phyloP scores from a whole-genome alignment of 2,888 invertebrate species.

The Leuctra nigra region DNA sequence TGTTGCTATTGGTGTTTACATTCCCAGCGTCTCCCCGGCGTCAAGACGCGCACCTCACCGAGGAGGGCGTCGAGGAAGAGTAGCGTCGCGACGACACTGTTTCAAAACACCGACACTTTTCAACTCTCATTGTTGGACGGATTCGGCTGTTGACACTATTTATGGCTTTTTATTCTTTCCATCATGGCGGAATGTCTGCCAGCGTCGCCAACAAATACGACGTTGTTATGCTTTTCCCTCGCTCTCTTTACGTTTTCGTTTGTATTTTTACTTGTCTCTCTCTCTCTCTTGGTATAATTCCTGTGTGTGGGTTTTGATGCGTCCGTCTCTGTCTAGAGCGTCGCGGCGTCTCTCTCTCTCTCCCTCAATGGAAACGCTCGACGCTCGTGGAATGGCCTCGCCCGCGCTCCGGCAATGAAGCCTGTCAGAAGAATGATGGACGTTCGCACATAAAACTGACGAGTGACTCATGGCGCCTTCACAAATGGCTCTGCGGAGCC shows the following conservation, averaged over 20 bases:
- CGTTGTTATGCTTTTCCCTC: slow-evolving; percentile 20
- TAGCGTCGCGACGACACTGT: slow-evolving; percentile 37
- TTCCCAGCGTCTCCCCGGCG: no score
- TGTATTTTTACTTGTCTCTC: slow-evolving; percentile 15
- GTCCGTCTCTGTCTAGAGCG: slow-evolving; percentile 17
- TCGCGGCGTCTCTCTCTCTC: slow-evolving; percentile 5
- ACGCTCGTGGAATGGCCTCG: slow-evolving; percentile 25
- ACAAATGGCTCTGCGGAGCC: slow-evolving; percentile 46
- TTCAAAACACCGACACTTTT: slow-evolving; percentile 10
- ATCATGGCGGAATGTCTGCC: slow-evolving; percentile 34
- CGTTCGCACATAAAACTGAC: slow-evolving; percentile 35
- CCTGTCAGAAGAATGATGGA: slow-evolving; percentile 43
- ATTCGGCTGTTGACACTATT: slow-evolving; percentile 33
- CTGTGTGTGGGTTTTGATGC: slow-evolving; percentile 21
- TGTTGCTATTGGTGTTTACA: no score
- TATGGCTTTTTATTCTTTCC: slow-evolving; percentile 41
- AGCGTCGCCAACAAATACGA: slow-evolving; percentile 25
- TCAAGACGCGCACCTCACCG: background rate
- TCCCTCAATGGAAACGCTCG: slow-evolving; percentile 20
- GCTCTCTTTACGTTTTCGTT: slow-evolving; percentile 13
- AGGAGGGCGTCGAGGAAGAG: slow-evolving; percentile 39
- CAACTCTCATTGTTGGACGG: slow-evolving; percentile 20
- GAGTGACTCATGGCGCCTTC: slow-evolving; percentile 39
- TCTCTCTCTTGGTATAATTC: slow-evolving; percentile 18
- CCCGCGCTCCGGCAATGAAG: slow-evolving; percentile 37